Conservation (phyloP, 2,888 invertebrate genomes). For the Ormia ochracea region DNA sequence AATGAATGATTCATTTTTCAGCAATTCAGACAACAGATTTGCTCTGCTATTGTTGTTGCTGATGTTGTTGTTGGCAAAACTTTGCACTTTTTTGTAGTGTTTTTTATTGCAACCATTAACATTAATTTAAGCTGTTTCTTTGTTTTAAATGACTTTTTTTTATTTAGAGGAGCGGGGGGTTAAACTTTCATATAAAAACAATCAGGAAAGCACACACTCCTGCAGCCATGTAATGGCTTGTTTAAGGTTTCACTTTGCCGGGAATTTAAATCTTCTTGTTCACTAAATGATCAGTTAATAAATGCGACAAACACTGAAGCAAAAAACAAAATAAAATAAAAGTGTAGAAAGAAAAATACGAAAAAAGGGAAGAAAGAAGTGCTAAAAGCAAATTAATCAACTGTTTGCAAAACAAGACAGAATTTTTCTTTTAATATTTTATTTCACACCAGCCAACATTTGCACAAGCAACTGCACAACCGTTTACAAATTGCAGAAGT, state of each 20-base stretch:
- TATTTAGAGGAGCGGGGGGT: too few species aligned
- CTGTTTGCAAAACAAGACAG: slow-evolving; percentile 47
- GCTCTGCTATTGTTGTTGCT: slow-evolving; percentile 14
- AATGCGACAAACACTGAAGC: slow-evolving; percentile 48
- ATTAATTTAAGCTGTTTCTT: slow-evolving; percentile 46
- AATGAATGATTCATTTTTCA: slow-evolving; percentile 55
- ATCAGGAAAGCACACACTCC: neutral
- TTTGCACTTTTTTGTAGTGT: slow-evolving; percentile 36
- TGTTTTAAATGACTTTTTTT: neutral
- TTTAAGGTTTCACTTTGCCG: neutral
- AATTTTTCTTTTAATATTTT: slow-evolving; percentile 22
- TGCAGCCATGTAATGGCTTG: neutral
- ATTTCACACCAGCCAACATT: slow-evolving; percentile 43
- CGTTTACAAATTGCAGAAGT: slow-evolving; percentile 4
- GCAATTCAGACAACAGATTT: slow-evolving; percentile 53
- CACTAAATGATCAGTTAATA: slow-evolving; percentile 45
- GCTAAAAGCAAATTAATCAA: slow-evolving; percentile 62
- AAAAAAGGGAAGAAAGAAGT: slow-evolving; percentile 40
- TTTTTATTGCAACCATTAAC: slow-evolving; percentile 56
- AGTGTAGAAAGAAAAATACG: neutral
- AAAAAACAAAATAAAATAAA: neutral
- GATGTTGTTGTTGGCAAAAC: slow-evolving; percentile 11
- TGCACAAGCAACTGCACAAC: neutral
- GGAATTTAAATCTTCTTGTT: slow-evolving; percentile 33
- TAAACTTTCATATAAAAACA: neutral